Conservation (phyloP, 2,113 vertebrate genomes). For the Myotis lucifugus region DNA sequence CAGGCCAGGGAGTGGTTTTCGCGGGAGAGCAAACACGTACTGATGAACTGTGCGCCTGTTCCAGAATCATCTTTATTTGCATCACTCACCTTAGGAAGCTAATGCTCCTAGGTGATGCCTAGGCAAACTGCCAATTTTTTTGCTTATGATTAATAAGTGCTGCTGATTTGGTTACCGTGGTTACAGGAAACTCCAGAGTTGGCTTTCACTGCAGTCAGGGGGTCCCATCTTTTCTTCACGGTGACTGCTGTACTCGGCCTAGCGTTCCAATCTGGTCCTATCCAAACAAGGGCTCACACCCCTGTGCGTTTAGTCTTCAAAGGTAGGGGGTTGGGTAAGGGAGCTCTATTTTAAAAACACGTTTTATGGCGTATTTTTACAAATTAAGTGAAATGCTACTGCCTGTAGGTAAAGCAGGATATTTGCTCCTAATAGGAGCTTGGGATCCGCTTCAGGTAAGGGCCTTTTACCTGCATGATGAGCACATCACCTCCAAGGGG, state of each 20-base stretch:
- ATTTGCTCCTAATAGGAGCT: neutral
- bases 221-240: neutral
- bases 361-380: neutral
- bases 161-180: conserved; percentile 71
- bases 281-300: neutral
- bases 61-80: neutral
- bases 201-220: conserved; percentile 15
- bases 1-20: neutral
- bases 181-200: conserved; percentile 47
- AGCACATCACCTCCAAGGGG: neutral
- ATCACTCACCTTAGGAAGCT: conserved; percentile 56
- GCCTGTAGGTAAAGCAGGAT: neutral
- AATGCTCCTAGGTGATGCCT: conserved; percentile 60
- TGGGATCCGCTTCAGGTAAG: neutral
- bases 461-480: neutral
- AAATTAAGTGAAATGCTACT: conserved; percentile 43
- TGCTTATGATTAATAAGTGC: conserved; percentile 57
- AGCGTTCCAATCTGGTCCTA: neutral
- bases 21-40: neutral
- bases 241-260: neutral
- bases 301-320: neutral
- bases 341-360: neutral
- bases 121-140: conserved; percentile 71
- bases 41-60: neutral
- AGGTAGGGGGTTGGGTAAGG: neutral